Conservation (phyloP, 1,140 invertebrate genomes). For the Zaprionus nigranus region DNA sequence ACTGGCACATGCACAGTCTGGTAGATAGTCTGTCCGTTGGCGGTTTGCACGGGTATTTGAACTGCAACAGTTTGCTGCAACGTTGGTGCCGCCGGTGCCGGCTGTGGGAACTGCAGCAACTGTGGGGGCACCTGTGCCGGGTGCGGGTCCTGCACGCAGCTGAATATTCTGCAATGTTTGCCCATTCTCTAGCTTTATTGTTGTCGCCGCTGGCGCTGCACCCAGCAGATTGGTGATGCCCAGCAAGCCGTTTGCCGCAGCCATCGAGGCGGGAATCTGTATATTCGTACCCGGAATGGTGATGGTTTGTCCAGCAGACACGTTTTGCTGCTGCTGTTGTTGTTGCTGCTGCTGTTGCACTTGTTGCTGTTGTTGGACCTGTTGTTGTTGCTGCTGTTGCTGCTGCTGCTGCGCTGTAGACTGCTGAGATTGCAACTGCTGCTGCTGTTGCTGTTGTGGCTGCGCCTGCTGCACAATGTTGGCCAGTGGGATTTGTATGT, state of each 20-base stretch:
- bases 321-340: slow-evolving; percentile 14
- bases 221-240: slow-evolving; percentile 64
- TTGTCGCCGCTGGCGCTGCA: slow-evolving; percentile 25
- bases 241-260: slow-evolving; percentile 76
- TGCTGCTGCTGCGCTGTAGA: slow-evolving; percentile 43
- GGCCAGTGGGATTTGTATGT: slow-evolving; percentile 86
- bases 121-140: slow-evolving; percentile 85
- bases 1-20: slow-evolving; percentile 96
- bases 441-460: slow-evolving; percentile 53
- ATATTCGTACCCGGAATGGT: slow-evolving; percentile 87
- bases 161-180: slow-evolving; percentile 86
- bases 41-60: slow-evolving; percentile 95
- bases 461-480: slow-evolving; percentile 68
- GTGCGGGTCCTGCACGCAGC: slow-evolving; percentile 85
- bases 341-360: slow-evolving; percentile 45
- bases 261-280: slow-evolving; percentile 85
- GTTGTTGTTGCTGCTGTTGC: slow-evolving; percentile 1
- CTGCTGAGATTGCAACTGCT: slow-evolving; percentile 48
- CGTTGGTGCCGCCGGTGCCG: slow-evolving; percentile 85
- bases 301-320: slow-evolving; percentile 70
- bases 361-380: slow-evolving; percentile 39
- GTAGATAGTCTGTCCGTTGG: slow-evolving; percentile 95
- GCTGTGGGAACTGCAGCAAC: slow-evolving; percentile 88
- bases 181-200: slow-evolving; percentile 76
- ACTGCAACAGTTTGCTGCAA: slow-evolving; percentile 94